Evolutionary conservation across 2,797 vertebrate genomes (phyloP).

Genomic region (Phataginus tetradactyla): DNA sequence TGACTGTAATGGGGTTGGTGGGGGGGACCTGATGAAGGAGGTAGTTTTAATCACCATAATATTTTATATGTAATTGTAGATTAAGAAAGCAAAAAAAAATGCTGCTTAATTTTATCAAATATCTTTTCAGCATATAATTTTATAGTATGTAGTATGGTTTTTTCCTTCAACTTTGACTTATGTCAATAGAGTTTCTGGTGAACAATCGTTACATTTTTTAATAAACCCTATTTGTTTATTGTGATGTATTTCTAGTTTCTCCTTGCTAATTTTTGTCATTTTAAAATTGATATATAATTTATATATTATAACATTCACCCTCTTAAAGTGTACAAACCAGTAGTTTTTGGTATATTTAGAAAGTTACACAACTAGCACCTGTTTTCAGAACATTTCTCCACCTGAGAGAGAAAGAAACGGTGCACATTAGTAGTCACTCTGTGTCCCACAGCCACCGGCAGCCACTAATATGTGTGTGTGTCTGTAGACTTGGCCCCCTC

Average conservation of each 20-base stretch:
- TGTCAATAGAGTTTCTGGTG: neutral
- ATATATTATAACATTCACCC: neutral
- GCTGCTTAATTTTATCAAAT: neutral
- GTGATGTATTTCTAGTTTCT: conserved; percentile 3
- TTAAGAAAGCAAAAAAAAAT: neutral
- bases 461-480: neutral
- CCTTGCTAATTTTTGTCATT: neutral
- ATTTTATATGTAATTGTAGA: too few species aligned
- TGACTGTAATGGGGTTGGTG: too few species aligned
- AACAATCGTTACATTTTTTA: neutral
- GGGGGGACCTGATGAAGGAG: too few species aligned
- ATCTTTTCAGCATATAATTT: neutral
- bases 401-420: neutral
- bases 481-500: neutral
- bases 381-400: neutral
- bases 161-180: conserved; percentile 17
- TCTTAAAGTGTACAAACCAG: neutral
- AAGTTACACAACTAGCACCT: neutral
- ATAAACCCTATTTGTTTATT: neutral
- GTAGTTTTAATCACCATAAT: too few species aligned
- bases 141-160: neutral
- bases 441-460: neutral
- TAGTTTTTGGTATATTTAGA: neutral
- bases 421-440: neutral
- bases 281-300: conserved; percentile 13